Conservation (phyloP, 2,797 vertebrate genomes). For the Setipinna tenuifilis region DNA sequence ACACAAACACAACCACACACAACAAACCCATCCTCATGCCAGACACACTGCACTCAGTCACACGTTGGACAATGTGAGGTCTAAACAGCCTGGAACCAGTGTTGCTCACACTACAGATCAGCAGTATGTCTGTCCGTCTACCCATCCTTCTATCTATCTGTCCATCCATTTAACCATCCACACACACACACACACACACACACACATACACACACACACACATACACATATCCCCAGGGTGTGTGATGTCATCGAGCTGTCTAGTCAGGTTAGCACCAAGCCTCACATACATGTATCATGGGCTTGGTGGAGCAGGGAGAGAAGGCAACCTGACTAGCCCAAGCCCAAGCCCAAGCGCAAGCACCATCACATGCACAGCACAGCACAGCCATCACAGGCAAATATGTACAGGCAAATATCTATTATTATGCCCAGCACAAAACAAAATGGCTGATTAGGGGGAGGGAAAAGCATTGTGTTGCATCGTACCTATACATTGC, state of each 20-base stretch:
- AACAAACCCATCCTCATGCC: not conserved
- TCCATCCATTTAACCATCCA: not conserved
- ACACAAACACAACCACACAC: not conserved
- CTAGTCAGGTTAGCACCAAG: conserved; percentile 72
- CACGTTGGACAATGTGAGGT: conserved; percentile 8
- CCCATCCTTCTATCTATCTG: too few species aligned
- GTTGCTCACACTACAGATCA: conserved; percentile 29
- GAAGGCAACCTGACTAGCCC: not conserved
- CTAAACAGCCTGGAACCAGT: conserved; percentile 31
- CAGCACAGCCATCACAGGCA: not conserved
- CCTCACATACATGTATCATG: not conserved
- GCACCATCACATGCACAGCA: not conserved
- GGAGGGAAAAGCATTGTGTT: not conserved
- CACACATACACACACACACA: conserved; percentile 36
- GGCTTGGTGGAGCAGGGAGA: not conserved
- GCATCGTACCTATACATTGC: not conserved
- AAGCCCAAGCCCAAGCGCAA: not conserved
- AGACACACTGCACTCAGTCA: conserved; percentile 29
- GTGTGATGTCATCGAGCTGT: conserved; percentile 78
- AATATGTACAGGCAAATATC: not conserved
- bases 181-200: conserved; percentile 26
- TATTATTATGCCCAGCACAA: not conserved
- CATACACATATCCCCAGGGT: conserved; percentile 64
- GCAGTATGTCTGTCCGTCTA: conserved; percentile 11
- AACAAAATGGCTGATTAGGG: not conserved